These are phyloP conservation scores for Alfaro cultratus DNA, from an alignment of 2,797 vertebrate genomes.

Conservation along the genomic window DNA sequence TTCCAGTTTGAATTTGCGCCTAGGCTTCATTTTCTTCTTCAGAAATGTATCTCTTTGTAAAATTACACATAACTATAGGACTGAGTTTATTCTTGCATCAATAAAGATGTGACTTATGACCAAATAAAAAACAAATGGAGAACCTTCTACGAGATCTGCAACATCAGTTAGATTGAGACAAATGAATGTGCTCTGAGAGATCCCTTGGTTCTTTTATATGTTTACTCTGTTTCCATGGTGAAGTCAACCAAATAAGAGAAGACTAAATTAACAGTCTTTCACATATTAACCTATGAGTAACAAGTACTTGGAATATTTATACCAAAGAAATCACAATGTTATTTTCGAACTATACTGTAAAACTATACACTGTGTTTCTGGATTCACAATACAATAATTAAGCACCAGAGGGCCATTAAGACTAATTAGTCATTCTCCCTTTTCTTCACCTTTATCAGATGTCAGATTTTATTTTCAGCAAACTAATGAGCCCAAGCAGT, in stretches of 20 bases:
- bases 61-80: not conserved
- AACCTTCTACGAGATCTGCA: not conserved
- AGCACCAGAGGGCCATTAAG: conserved; percentile 16
- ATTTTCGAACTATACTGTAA: not conserved
- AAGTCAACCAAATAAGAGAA: not conserved
- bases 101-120: not conserved
- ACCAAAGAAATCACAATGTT: not conserved
- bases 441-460: conserved; percentile 37
- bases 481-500: conserved; percentile 54
- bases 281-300: not conserved
- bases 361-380: not conserved
- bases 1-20: too few species aligned
- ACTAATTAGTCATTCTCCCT: conserved; percentile 17
- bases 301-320: not conserved
- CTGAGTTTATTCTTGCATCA: not conserved
- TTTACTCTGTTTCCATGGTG: not conserved
- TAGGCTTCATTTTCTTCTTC: not conserved
- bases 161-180: not conserved
- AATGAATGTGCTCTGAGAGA: not conserved
- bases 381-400: not conserved
- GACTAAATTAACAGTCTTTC: not conserved
- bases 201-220: not conserved
- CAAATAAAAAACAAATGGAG: not conserved
- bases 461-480: conserved; percentile 39
- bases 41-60: not conserved